These are phyloP conservation scores for Scotopteryx bipunctaria DNA, from an alignment of 2,888 invertebrate species.

Conservation along the genomic window DNA sequence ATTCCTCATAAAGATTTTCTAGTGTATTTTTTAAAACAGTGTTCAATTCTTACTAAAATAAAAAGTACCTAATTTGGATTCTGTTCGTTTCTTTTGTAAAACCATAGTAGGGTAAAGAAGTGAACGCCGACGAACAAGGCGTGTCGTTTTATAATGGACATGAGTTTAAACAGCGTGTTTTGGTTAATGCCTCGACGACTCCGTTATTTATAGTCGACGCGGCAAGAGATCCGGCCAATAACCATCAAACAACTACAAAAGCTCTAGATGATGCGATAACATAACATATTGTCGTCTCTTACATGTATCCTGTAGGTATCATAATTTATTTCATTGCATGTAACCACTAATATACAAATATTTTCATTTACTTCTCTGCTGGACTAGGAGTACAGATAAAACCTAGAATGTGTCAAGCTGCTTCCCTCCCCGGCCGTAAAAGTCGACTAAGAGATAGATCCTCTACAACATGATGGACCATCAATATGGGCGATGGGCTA, in stretches of 20 bases:
- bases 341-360: too few relatives aligned
- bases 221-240: slow-evolving; percentile 46
- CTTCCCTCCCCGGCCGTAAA: too few relatives aligned
- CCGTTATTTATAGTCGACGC: slow-evolving; percentile 59
- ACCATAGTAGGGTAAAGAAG: slow-evolving; percentile 35
- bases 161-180: slow-evolving; percentile 55
- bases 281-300: slow-evolving; percentile 12
- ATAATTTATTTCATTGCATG: slow-evolving; percentile 2
- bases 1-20: not conserved
- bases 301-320: slow-evolving; percentile 8
- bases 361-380: too few relatives aligned
- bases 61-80: too few relatives aligned
- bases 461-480: too few relatives aligned
- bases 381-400: too few relatives aligned
- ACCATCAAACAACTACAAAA: slow-evolving; percentile 36
- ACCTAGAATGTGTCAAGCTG: too few relatives aligned
- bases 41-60: too few relatives aligned
- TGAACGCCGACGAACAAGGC: slow-evolving; percentile 48
- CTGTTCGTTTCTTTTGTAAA: slow-evolving; percentile 27
- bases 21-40: too few relatives aligned
- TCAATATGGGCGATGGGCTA: too few relatives aligned
- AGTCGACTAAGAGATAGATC: too few relatives aligned
- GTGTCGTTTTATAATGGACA: slow-evolving; percentile 50
- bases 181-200: slow-evolving; percentile 59
- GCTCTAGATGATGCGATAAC: slow-evolving; percentile 11